Percentiles rank a stretch among this genome's conserved stretches.
Conservation (phyloP, 2,113 vertebrate genomes). For the Apistogramma diplotaenia region DNA sequence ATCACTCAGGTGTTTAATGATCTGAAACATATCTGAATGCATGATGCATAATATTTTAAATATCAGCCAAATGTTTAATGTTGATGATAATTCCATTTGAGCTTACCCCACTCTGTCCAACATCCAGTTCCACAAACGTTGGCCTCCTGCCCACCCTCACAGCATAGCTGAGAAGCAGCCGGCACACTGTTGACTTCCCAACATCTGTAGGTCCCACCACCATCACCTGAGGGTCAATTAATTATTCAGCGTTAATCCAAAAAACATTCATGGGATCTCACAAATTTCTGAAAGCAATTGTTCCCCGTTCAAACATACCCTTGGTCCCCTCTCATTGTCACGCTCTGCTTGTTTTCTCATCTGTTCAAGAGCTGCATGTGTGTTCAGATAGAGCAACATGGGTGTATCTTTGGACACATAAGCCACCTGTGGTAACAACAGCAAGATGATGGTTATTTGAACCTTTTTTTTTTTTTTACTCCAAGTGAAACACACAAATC, state of each 20-base stretch:
- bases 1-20: too few species aligned
- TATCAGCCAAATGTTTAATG: not conserved
- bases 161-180: constrained; percentile 90
- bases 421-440: constrained; percentile 76
- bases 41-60: not conserved
- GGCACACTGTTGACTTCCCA: constrained; percentile 92
- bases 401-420: constrained; percentile 96
- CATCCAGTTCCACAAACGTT: constrained; percentile 95
- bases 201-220: constrained; percentile 95
- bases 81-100: not conserved
- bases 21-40: too few species aligned
- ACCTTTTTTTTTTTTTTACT: not conserved
- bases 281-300: not conserved
- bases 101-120: constrained; percentile 90
- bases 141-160: constrained; percentile 95
- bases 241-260: not conserved
- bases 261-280: not conserved
- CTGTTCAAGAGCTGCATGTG: constrained; percentile 95
- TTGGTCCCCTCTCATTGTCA: constrained; percentile 91
- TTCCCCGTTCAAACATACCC: constrained; percentile 61
- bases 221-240: constrained; percentile 80
- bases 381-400: constrained; percentile 96
- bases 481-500: not conserved
- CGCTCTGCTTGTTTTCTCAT: constrained; percentile 94
- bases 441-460: not conserved